These are phyloP conservation scores for Eulithis testata DNA, from an alignment of 2,888 invertebrate genomes.

Conservation along the genomic window DNA sequence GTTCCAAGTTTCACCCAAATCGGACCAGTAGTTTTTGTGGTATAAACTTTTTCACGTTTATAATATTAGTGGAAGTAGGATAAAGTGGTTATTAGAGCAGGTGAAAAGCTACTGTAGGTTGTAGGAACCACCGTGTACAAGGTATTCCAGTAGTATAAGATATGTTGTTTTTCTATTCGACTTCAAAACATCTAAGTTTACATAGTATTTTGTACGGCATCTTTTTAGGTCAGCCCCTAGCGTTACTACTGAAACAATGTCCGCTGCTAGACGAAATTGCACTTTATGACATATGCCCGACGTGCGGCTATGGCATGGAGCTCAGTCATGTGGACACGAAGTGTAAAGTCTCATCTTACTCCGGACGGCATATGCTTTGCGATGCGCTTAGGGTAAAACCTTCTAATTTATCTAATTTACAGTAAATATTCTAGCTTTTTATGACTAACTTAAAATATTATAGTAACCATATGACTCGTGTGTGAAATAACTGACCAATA, in stretches of 20 bases:
- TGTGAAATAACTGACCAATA: too few relatives aligned
- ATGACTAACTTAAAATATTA: too few relatives aligned
- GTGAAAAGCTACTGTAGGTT: too few relatives aligned
- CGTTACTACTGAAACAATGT: conserved; percentile 75
- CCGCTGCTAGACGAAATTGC: conserved; percentile 77
- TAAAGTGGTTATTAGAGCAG: too few relatives aligned
- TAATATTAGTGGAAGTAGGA: too few relatives aligned
- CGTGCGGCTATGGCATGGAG: conserved; percentile 77
- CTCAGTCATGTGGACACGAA: conserved; percentile 78
- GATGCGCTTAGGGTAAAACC: conserved; percentile 67
- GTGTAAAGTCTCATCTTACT: conserved; percentile 73
- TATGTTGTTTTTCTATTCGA: neutral
- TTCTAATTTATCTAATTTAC: neutral
- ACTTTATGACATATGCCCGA: conserved; percentile 68
- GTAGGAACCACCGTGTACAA: too few relatives aligned
- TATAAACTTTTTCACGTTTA: too few relatives aligned
- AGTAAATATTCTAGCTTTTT: too few relatives aligned
- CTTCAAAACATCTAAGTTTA: neutral
- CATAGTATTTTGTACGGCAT: neutral
- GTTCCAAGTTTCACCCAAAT: too few relatives aligned
- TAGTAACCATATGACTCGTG: too few relatives aligned
- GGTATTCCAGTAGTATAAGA: too few relatives aligned
- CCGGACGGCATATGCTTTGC: conserved; percentile 73
- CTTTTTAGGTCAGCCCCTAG: conserved; percentile 70
- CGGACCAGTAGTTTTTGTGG: too few relatives aligned